Percentiles rank a stretch among this genome's conserved stretches.
These are phyloP conservation scores for Drosophila takahashii DNA, from an alignment of 1,140 invertebrate genomes.

Conservation along the genomic window DNA sequence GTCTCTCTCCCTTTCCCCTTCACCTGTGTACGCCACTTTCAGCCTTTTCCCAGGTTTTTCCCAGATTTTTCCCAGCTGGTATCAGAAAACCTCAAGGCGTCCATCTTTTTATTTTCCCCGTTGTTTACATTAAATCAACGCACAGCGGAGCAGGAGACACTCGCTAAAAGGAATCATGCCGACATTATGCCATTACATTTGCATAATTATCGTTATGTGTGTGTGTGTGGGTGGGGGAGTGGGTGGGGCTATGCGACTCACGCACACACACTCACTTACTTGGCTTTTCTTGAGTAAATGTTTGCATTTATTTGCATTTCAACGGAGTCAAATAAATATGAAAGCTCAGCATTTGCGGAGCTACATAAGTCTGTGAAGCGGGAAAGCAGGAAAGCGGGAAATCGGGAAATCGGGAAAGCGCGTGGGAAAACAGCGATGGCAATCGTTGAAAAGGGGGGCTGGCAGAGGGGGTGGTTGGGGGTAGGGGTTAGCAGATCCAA, in stretches of 20 bases:
- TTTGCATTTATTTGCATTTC: conserved; percentile 73
- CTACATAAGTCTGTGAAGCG: background rate
- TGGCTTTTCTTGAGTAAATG: conserved; percentile 47
- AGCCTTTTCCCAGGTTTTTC: background rate
- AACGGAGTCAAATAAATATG: conserved; percentile 62
- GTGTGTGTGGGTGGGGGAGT: conserved; percentile 37
- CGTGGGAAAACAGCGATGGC: conserved; percentile 1
- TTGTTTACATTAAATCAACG: conserved; percentile 76
- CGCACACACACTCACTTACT: conserved; percentile 10
- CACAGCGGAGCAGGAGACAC: conserved; percentile 48
- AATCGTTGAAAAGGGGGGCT: background rate
- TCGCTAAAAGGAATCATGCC: conserved; percentile 65
- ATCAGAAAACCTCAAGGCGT: conserved; percentile 64
- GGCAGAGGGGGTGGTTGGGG: background rate
- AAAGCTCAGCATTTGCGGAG: conserved; percentile 30
- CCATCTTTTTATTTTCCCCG: conserved; percentile 46
- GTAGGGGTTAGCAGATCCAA: background rate
- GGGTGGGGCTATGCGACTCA: conserved; percentile 12
- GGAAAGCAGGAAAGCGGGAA: background rate
- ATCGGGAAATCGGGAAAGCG: conserved; percentile 3
- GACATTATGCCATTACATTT: conserved; percentile 77
- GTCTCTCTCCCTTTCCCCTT: background rate
- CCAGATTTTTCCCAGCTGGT: conserved; percentile 7
- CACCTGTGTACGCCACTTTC: background rate
- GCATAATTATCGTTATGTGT: conserved; percentile 75